These are phyloP conservation scores for Pammene fasciana DNA, from an alignment of 2,888 invertebrate genomes.

Conservation along the genomic window DNA sequence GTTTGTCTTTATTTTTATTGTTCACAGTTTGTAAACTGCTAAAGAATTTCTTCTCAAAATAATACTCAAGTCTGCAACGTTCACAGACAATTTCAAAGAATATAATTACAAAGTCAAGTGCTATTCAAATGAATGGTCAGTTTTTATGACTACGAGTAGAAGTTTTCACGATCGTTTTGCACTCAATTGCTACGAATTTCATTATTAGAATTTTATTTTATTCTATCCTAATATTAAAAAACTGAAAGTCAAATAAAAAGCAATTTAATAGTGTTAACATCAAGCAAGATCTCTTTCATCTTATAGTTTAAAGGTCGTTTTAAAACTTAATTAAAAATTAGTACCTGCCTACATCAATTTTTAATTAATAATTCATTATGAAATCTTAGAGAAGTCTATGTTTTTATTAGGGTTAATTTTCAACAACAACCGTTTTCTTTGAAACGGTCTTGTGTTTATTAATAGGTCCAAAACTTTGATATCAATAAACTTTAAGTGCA, in stretches of 20 bases:
- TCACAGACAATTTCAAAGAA: not conserved
- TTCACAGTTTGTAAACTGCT: too few species aligned
- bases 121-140: not conserved
- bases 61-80: not conserved
- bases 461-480: too few species aligned
- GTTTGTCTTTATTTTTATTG: too few species aligned
- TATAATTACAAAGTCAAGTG: constrained; percentile 2
- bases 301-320: not conserved
- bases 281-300: not conserved
- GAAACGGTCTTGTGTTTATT: too few species aligned
- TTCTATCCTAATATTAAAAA: not conserved
- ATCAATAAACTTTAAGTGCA: too few species aligned
- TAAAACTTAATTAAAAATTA: not conserved
- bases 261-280: not conserved
- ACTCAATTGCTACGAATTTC: not conserved
- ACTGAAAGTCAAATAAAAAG: not conserved
- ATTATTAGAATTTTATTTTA: not conserved
- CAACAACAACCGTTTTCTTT: too few species aligned
- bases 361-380: too few species aligned
- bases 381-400: too few species aligned
- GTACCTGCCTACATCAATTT: not conserved
- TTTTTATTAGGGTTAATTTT: too few species aligned
- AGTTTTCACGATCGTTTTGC: not conserved
- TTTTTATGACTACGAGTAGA: not conserved
- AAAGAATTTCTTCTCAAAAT: too few species aligned